Evolutionary conservation across 2,797 vertebrate species (phyloP).

Genomic region (Peromyscus eremicus): DNA sequence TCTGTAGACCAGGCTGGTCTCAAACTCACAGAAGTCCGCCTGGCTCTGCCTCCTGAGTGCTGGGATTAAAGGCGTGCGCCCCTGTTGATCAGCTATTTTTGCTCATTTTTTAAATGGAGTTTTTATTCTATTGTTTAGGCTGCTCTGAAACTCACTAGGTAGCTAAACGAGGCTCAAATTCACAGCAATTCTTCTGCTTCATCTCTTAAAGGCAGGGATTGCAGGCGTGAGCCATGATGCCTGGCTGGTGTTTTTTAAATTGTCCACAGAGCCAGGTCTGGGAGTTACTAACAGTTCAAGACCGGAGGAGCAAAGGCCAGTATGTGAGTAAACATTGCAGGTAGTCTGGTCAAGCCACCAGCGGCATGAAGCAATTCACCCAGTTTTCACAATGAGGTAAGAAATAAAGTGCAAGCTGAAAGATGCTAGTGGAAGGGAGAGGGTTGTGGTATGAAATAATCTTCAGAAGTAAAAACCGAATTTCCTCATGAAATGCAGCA

Average conservation of each 20-base stretch:
- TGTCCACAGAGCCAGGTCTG: background rate
- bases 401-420: background rate
- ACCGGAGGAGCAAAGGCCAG: background rate
- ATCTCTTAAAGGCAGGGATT: background rate
- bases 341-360: background rate
- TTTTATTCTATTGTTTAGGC: background rate
- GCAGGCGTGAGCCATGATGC: background rate
- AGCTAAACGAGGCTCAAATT: background rate
- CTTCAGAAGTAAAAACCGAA: constrained; percentile 46
- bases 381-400: constrained; percentile 22
- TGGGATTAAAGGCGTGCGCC: no score
- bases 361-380: background rate
- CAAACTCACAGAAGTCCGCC: no score
- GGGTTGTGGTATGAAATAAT: background rate
- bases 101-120: background rate
- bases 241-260: background rate
- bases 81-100: background rate
- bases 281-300: background rate
- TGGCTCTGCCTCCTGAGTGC: no score
- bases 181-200: background rate
- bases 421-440: background rate
- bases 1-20: no score
- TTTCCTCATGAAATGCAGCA: constrained; percentile 25
- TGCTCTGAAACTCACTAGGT: background rate
- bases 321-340: background rate